Percentiles rank a stretch among this genome's conserved stretches.
These are phyloP conservation scores for Nibea coibor DNA, from an alignment of 2,113 vertebrate genomes.

Conservation along the genomic window DNA sequence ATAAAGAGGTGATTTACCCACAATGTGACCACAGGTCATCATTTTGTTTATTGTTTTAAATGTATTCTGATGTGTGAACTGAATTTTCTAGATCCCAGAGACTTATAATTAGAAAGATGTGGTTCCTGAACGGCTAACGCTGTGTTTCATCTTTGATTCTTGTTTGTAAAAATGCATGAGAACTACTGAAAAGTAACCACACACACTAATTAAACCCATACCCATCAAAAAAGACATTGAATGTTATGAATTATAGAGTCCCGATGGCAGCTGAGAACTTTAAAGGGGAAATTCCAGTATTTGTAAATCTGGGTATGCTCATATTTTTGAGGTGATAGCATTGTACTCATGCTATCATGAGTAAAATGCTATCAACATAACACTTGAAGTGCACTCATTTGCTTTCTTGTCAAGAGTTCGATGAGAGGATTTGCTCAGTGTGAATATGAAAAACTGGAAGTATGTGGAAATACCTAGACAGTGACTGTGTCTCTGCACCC, in stretches of 20 bases:
- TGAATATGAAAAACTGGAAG: neutral
- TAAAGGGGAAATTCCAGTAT: neutral
- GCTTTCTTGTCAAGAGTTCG: too few relatives aligned
- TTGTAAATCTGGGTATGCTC: neutral
- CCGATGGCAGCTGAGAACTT: neutral
- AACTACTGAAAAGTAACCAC: neutral
- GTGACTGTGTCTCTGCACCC: neutral
- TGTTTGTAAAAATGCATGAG: neutral
- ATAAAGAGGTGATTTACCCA: slow-evolving; percentile 30
- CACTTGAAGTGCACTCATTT: neutral
- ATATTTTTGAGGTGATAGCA: neutral
- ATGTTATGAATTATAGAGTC: neutral
- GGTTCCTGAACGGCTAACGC: neutral
- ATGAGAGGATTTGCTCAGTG: too few relatives aligned
- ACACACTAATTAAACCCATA: neutral
- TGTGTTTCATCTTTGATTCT: neutral
- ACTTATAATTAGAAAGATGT: neutral
- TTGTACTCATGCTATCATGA: neutral
- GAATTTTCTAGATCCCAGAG: neutral
- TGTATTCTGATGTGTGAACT: slow-evolving; percentile 1
- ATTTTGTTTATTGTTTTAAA: slow-evolving; percentile 27
- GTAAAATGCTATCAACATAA: too few relatives aligned
- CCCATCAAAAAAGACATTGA: too few relatives aligned
- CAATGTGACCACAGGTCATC: slow-evolving; percentile 13
- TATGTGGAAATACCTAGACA: neutral